Conservation (phyloP, 2,888 invertebrate genomes). For the Latheticus oryzae region DNA sequence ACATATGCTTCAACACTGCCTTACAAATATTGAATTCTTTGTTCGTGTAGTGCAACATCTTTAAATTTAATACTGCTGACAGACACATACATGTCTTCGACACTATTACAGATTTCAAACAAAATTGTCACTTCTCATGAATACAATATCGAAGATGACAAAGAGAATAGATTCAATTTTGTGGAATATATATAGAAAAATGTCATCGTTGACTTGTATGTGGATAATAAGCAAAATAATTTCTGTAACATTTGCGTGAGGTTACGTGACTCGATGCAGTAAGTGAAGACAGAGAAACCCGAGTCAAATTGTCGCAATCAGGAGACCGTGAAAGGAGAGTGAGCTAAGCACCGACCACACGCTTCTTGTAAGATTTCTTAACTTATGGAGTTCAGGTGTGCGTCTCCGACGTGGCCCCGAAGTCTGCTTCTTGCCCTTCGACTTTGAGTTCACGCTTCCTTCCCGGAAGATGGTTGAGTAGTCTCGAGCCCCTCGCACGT, state of each 20-base stretch:
- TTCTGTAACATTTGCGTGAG: no score
- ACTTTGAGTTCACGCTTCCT: slow-evolving; percentile 52
- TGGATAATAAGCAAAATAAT: no score
- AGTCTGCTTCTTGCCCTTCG: slow-evolving; percentile 50
- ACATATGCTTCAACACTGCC: slow-evolving; percentile 26
- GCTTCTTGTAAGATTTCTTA: slow-evolving; percentile 45
- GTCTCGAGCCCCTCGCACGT: slow-evolving; percentile 42
- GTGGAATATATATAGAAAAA: no score
- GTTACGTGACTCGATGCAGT: no score
- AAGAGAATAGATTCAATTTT: no score
- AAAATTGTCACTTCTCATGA: no score
- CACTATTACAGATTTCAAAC: slow-evolving; percentile 11
- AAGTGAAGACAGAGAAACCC: slow-evolving; percentile 17
- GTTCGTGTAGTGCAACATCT: slow-evolving; percentile 29
- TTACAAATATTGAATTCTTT: slow-evolving; percentile 40
- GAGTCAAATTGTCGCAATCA: slow-evolving; percentile 28
- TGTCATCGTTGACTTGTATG: no score
- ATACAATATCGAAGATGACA: no score
- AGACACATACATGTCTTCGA: slow-evolving; percentile 12
- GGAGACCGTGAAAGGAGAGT: slow-evolving; percentile 31
- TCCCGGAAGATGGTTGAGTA: slow-evolving; percentile 48
- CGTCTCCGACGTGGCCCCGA: slow-evolving; percentile 42
- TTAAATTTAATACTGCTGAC: slow-evolving; percentile 28
- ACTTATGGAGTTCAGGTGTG: slow-evolving; percentile 44
- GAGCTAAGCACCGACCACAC: slow-evolving; percentile 32